Percentiles rank a stretch among this genome's conserved stretches.
These are phyloP conservation scores for Rhodeus uyekii DNA, from an alignment of 2,797 vertebrate genomes.

Conservation along the genomic window DNA sequence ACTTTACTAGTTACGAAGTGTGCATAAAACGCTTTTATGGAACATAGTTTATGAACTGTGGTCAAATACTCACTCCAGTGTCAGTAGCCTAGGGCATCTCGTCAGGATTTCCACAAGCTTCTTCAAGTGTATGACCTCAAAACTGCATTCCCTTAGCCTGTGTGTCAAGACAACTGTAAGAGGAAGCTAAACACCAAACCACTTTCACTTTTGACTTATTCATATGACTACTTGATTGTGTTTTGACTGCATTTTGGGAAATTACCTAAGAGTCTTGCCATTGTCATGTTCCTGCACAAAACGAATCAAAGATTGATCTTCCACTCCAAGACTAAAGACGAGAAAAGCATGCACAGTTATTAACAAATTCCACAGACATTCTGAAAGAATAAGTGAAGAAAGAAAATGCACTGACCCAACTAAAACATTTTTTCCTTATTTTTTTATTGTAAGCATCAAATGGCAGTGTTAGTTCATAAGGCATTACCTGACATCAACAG, in stretches of 20 bases:
- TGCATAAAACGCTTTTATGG: neutral
- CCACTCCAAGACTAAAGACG: conserved; percentile 73
- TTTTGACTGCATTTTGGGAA: neutral
- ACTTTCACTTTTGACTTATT: conserved; percentile 45
- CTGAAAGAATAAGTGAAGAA: neutral
- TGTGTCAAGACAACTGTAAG: neutral
- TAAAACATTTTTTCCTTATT: too few species aligned
- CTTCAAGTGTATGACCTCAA: conserved; percentile 63
- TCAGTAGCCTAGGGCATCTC: conserved; percentile 58
- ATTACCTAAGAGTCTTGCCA: conserved; percentile 80
- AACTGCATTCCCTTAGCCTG: conserved; percentile 67
- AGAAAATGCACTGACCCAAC: too few species aligned
- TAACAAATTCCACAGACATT: neutral
- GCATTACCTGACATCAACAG: conserved; percentile 77
- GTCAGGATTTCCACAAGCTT: conserved; percentile 64
- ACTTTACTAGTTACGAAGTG: neutral
- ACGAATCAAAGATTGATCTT: conserved; percentile 74
- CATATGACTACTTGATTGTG: neutral
- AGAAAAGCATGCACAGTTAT: neutral
- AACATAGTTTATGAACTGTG: neutral
- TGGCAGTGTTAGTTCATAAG: neutral
- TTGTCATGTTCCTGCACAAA: conserved; percentile 62
- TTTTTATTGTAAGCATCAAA: too few species aligned
- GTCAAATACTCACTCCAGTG: conserved; percentile 69
- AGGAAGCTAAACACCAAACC: neutral